Conservation (phyloP, 2,888 invertebrate genomes). For the Eudasyphora cyanicolor region DNA sequence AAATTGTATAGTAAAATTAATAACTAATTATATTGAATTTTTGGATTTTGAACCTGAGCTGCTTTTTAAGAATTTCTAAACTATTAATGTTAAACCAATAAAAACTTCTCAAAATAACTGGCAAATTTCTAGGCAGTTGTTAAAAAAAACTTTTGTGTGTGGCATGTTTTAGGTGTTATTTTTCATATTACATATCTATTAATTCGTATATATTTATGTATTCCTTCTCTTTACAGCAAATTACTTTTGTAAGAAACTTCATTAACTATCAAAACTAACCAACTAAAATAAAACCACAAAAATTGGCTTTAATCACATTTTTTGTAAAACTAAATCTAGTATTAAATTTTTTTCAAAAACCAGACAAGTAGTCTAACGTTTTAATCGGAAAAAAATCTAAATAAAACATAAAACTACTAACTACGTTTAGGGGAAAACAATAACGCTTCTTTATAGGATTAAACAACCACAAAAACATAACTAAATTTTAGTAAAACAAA, state of each 20-base stretch:
- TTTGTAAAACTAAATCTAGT: constrained; percentile 36
- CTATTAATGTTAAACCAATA: no score
- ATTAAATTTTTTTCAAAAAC: constrained; percentile 23
- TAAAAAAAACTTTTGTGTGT: no score
- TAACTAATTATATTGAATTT: no score
- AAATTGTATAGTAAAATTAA: no score
- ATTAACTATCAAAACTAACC: neutral
- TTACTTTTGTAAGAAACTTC: constrained; percentile 31
- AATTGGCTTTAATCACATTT: constrained; percentile 38
- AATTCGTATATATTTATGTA: neutral
- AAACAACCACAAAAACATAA: no score
- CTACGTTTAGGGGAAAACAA: constrained; percentile 64
- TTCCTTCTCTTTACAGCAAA: constrained; percentile 21
- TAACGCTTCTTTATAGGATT: constrained; percentile 66
- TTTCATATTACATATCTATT: neutral
- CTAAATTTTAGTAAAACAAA: constrained; percentile 41
- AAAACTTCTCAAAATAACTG: no score
- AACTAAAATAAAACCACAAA: neutral
- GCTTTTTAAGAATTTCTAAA: no score
- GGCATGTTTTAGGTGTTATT: constrained; percentile 37
- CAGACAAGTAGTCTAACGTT: constrained; percentile 30
- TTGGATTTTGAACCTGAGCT: no score
- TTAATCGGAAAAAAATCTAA: constrained; percentile 38
- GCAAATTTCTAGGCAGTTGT: neutral
- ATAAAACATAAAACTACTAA: constrained; percentile 38